Base-by-base conservation (phyloP, 2,113 vertebrate species). In the Chionis minor region DNA sequence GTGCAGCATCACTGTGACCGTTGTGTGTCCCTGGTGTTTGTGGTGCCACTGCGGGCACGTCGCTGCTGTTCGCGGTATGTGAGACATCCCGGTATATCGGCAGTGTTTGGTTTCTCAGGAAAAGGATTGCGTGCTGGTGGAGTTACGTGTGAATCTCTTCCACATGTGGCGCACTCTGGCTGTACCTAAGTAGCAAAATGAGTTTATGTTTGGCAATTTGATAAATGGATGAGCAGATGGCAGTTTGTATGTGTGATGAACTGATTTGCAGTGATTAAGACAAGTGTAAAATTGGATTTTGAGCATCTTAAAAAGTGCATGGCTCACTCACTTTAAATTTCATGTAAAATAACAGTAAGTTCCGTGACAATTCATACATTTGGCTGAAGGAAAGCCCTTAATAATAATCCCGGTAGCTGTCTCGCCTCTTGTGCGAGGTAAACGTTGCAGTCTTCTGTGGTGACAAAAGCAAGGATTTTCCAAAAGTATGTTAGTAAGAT, bases 201-300 rank as follows among this genome's bases (percentile, higher is more conserved):
- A 88, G 32, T 71, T 63, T 47, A 13, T 52, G 84, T 88, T 73
- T 67, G 90, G 81, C 47, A 22, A 49, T 88, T 23, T 22, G 70
- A 28, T 38, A n/a, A 91, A 61, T 26, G 61, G 47, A 27, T 58
- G 93, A 96, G 87, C 94, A 97, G 94, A 93, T 96, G 96, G 96
- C 42, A 10, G 81, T 90, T 79, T 70, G 81, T 73, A 42, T 28
- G 8, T 58, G 87, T 6, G 87, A 82, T 47, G 84, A 91, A 17
- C 87, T 88, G 94, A 95, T 88, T 55, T 62, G 74, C 58, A 66
- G 91, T 82, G 92, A 96, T 97, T 65, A 94, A 94, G 91, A 90
- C 94, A 96, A 96, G 78, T 94, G 96, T 94, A 94, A 97, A 97
- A 97, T 92, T 95, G 91, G 93, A 92, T 96, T 96, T 72, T 59